A percentile compares a stretch with the other conserved stretches of the same genome.
phyloP scores from a whole-genome alignment of 2,888 invertebrate species.

The Hemithea aestivaria region DNA sequence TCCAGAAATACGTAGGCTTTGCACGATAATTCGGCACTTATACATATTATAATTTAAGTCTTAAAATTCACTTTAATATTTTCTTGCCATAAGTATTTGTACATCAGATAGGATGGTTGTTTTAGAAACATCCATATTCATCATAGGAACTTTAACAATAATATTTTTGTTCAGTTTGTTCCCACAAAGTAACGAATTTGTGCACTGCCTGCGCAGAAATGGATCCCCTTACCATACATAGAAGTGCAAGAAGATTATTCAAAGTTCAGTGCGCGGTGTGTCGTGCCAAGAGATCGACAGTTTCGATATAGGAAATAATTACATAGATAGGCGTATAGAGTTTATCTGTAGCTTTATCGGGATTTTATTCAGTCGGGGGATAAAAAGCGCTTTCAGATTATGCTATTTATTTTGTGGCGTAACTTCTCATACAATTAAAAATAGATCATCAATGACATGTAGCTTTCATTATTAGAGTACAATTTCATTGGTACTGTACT shows the following conservation, averaged over 20 bases:
- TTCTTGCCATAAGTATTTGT: no score
- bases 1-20: no score
- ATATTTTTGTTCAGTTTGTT: no score
- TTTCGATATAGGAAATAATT: constrained; percentile 25
- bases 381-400: constrained; percentile 1
- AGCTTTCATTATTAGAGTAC: no score
- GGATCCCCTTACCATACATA: constrained; percentile 20
- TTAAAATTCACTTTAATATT: no score
- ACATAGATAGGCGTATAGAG: constrained; percentile 30
- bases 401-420: constrained; percentile 5
- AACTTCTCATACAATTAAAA: not conserved
- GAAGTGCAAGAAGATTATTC: constrained; percentile 19
- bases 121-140: no score
- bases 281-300: constrained; percentile 36
- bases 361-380: constrained; percentile 6
- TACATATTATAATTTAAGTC: constrained; percentile 17
- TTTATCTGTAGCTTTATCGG: constrained; percentile 26
- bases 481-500: no score
- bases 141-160: no score
- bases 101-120: no score
- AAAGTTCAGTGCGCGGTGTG: constrained; percentile 35
- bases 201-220: constrained; percentile 22
- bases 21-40: not conserved
- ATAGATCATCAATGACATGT: no score
- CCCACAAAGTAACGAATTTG: constrained; percentile 14